phyloP scores from a whole-genome alignment of 2,113 vertebrate species.

The Thoracochromis brauschi region DNA sequence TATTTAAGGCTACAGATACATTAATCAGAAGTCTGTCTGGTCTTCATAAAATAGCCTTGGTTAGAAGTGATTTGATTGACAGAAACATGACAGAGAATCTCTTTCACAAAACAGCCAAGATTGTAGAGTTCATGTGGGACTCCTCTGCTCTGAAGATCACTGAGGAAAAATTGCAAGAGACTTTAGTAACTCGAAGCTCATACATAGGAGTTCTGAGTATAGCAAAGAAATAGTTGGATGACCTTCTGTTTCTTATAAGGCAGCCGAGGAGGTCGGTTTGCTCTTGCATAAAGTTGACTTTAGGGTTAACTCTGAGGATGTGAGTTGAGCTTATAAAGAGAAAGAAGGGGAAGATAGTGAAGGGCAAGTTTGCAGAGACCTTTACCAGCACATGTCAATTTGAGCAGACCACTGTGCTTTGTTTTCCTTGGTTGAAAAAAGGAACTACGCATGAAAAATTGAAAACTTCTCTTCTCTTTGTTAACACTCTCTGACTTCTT shows the following conservation, averaged over 20 bases:
- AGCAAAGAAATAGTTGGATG: neutral
- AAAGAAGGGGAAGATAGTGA: neutral
- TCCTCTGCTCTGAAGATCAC: neutral
- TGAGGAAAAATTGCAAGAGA: neutral
- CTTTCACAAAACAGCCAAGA: neutral
- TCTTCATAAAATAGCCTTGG: neutral
- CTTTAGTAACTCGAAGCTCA: neutral
- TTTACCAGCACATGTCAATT: conserved; percentile 25
- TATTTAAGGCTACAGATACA: neutral
- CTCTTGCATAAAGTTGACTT: conserved; percentile 2
- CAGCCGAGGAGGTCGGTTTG: neutral
- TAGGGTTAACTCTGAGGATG: neutral
- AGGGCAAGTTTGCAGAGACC: conserved; percentile 2
- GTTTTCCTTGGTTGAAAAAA: conserved; percentile 12
- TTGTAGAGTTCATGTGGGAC: neutral
- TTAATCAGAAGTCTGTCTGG: neutral
- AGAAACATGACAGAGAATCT: neutral
- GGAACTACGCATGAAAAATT: conserved; percentile 47
- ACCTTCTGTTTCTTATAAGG: conserved; percentile 20
- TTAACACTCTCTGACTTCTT: conserved; percentile 27
- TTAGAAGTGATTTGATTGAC: neutral
- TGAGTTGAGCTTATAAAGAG: neutral
- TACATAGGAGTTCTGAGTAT: neutral
- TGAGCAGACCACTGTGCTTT: conserved; percentile 30
- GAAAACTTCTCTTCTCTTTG: conserved; percentile 20